Base-by-base conservation (phyloP, 2,113 vertebrate genomes). In the Anoplopoma fimbria region DNA sequence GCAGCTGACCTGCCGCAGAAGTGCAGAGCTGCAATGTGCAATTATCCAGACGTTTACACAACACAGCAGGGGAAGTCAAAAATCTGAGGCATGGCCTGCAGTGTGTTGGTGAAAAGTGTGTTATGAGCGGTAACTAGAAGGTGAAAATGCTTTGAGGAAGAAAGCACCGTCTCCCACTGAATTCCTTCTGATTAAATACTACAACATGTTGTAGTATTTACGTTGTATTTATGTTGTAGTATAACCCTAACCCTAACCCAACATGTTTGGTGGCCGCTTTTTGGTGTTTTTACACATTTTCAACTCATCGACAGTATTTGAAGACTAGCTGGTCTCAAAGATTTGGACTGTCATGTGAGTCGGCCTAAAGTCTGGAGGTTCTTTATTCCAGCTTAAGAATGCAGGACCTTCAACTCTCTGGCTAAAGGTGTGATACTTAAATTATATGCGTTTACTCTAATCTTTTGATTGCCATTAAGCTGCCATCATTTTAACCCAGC, bases 151-250 rank as follows among this genome's bases (percentile, higher is more conserved):
- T 84, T 79, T 81, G 74, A 72, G 38, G 60, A 77, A 71, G 27
- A 85, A n/a, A 45, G 64, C 45, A 38, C 2, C 2, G 5, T 69
- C 62, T 76, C 68, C 77, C 83, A 69, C 81, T 61, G 70, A 79
- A 65, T 75, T 78, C 60, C 15, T n/a, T 31, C 29, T 82, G 82
- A 89, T 78, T 68, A 60, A 82, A n/a, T n/a, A n/a, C n/a, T n/a
- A n/a, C n/a, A n/a, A n/a, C n/a, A n/a, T n/a, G n/a, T n/a, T n/a
- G n/a, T n/a, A n/a, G n/a, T n/a, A n/a, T n/a, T n/a, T n/a, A n/a
- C n/a, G n/a, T n/a, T n/a, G n/a, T n/a, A n/a, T n/a, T n/a, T n/a
- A n/a, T n/a, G n/a, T n/a, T n/a, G n/a, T n/a, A n/a, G n/a, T n/a
- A n/a, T n/a, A n/a, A n/a, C n/a, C n/a, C n/a, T n/a, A n/a, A n/a